Percentiles rank a stretch among this genome's conserved stretches.
Evolutionary conservation across 2,888 invertebrate species (phyloP).

Genomic region (Acrocera orbiculus): DNA sequence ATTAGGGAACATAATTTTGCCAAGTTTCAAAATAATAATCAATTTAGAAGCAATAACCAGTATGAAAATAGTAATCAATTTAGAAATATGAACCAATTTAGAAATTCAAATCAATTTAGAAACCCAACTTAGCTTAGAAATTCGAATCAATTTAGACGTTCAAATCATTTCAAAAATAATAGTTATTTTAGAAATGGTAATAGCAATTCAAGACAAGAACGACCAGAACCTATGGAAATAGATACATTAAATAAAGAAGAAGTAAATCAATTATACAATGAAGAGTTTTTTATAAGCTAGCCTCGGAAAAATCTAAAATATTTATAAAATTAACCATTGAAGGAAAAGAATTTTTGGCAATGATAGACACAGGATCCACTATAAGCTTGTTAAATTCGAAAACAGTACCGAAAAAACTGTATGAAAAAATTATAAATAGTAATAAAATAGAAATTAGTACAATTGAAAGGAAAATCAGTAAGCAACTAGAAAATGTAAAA

Average conservation of each 20-base stretch:
- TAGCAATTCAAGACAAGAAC: not conserved
- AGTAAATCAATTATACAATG: constrained; percentile 4
- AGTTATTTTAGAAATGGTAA: not conserved
- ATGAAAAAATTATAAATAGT: not conserved
- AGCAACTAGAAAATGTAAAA: constrained; percentile 4
- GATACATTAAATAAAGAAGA: constrained; percentile 2
- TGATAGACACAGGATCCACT: constrained; percentile 6
- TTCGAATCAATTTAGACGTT: not conserved
- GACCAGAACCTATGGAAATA: constrained; percentile 2
- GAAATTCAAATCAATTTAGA: not conserved
- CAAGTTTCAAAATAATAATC: no score
- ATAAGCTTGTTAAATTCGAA: not conserved
- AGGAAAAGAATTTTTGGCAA: constrained; percentile 2
- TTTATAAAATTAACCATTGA: constrained; percentile 2
- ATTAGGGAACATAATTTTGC: not conserved
- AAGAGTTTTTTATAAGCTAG: constrained; percentile 8
- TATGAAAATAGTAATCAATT: not conserved
- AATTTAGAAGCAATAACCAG: not conserved
- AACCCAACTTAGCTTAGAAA: not conserved
- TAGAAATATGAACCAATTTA: not conserved
- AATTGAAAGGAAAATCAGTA: not conserved
- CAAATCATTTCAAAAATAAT: not conserved
- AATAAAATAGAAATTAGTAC: not conserved
- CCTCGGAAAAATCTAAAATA: constrained; percentile 5
- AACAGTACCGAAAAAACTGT: not conserved